Base-by-base conservation (phyloP, 2,888 invertebrate species). In the Xestia xanthographa region DNA sequence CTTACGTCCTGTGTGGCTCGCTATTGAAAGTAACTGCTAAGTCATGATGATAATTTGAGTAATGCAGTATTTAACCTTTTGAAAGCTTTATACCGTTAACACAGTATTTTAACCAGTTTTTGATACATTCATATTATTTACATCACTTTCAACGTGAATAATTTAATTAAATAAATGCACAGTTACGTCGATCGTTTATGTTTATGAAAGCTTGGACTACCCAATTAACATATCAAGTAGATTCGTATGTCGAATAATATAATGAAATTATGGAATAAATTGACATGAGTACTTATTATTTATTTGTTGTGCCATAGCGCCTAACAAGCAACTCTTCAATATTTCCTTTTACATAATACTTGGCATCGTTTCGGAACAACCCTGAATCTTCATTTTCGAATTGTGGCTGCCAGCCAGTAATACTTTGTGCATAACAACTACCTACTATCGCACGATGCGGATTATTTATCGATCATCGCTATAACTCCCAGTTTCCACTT, bases 361-460 rank as follows among this genome's bases (percentile, higher is more conserved):
- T 95, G 95, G 95, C 95, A 95, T 92, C 92, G 92, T 89, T 93
- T 91, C 91, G 92, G 81, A 90, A 81, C 85, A 85, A 85, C 83
- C 86, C 88, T 87, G 84, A 91, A 90, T 92, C 90, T 92, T 92
- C 91, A 91, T 92, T 91, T 91, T 87, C 77, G 85, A 90, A 92
- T 92, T 90, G 91, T 94, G 93, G 93, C 93, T 90, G 89, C 88
- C 91, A 92, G 94, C 93, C 93, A 94, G 92, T 91, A 90, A 92
- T 92, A 91, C 92, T 91, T 90, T 92, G 90, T 93, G 91, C 91
- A 93, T 90, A 88, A 86, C 82, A 87, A 88, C 89, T 88, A 87
- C 82, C 71, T 81, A 72, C 66, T 79, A 84, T 85, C 84, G 80
- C 77, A 81, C 83, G 80, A 88, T 89, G 86, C 84, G 86, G 87